phyloP scores from a whole-genome alignment of 2,888 invertebrate genomes.

The Ochropacha duplaris region DNA sequence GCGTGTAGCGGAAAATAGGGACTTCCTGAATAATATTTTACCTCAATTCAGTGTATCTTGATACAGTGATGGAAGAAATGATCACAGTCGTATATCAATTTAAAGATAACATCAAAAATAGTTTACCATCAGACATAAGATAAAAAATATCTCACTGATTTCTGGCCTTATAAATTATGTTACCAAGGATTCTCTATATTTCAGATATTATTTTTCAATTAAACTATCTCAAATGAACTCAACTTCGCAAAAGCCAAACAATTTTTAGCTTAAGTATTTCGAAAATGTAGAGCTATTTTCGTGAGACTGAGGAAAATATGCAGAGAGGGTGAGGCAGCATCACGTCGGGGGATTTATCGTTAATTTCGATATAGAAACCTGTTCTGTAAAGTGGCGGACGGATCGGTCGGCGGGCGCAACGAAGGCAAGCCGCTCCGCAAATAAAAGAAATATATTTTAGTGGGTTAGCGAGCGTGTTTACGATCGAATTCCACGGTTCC shows the following conservation, averaged over 20 bases:
- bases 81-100: too few species aligned
- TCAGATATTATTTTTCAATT: not conserved
- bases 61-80: too few species aligned
- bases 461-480: constrained; percentile 81
- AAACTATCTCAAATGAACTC: not conserved
- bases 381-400: constrained; percentile 66
- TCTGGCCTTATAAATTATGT: not conserved
- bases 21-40: too few species aligned
- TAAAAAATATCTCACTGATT: too few species aligned
- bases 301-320: constrained; percentile 58
- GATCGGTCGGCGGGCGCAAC: constrained; percentile 46
- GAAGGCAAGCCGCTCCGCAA: constrained; percentile 61
- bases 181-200: not conserved
- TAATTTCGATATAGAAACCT: constrained; percentile 74
- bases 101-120: too few species aligned
- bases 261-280: not conserved
- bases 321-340: constrained; percentile 55
- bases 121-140: too few species aligned
- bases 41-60: too few species aligned
- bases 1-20: too few species aligned
- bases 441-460: constrained; percentile 83
- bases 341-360: constrained; percentile 68
- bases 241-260: not conserved
- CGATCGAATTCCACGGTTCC: constrained; percentile 69
- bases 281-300: constrained; percentile 14